phyloP scores from a whole-genome alignment of 2,113 vertebrate genomes.

The Atractosteus spatula region DNA sequence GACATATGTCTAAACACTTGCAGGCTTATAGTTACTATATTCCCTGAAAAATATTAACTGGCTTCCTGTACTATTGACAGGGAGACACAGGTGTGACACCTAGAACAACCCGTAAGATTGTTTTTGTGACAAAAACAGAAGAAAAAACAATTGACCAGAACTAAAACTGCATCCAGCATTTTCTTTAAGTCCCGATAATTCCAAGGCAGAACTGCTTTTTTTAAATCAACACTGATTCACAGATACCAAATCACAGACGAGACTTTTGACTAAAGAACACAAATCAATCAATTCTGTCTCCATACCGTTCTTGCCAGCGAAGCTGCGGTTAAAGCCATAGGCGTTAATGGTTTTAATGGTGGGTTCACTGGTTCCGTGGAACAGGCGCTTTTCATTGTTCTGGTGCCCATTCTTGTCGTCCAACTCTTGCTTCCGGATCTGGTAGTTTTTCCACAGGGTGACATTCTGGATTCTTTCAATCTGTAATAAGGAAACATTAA shows the following conservation, averaged over 20 bases:
- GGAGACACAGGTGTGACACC: no score
- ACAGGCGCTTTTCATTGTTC: slow-evolving; percentile 58
- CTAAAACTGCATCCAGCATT: no score
- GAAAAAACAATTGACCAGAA: no score
- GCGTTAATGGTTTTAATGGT: slow-evolving; percentile 45
- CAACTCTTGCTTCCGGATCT: slow-evolving; percentile 52
- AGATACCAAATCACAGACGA: neutral
- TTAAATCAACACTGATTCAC: neutral
- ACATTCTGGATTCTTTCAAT: slow-evolving; percentile 66
- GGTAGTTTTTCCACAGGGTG: slow-evolving; percentile 52
- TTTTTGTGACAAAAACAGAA: no score
- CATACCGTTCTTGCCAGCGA: slow-evolving; percentile 63
- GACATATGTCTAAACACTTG: no score
- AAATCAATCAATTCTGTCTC: neutral
- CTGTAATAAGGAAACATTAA: slow-evolving; percentile 28
- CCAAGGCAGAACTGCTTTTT: no score
- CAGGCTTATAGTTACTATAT: no score
- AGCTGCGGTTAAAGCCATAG: slow-evolving; percentile 65
- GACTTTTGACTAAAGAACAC: neutral
- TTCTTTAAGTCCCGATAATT: no score
- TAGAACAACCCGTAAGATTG: no score
- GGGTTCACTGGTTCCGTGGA: slow-evolving; percentile 58
- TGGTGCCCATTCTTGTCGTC: slow-evolving; percentile 52
- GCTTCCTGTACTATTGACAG: no score
- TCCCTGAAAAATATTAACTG: no score